Conservation (phyloP, 2,797 vertebrate species). For the Remorina albescens region DNA sequence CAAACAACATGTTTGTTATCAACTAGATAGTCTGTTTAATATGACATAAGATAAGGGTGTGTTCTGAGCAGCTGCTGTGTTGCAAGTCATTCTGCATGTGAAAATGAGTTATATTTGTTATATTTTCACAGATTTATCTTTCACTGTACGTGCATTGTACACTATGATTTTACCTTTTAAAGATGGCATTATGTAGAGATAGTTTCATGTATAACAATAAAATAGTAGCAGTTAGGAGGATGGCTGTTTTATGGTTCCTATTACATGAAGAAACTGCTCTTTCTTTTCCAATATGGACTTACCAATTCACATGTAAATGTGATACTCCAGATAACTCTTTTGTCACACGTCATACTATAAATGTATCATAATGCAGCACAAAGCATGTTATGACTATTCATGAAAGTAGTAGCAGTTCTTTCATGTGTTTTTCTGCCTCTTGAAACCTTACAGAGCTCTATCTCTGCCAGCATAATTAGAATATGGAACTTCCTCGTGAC, state of each 20-base stretch:
- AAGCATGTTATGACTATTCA: slow-evolving; percentile 53
- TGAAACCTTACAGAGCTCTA: slow-evolving; percentile 31
- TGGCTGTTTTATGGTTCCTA: too few species aligned
- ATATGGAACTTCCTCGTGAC: slow-evolving; percentile 51
- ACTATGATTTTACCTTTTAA: not conserved
- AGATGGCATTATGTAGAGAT: slow-evolving; percentile 5
- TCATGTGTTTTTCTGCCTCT: slow-evolving; percentile 23
- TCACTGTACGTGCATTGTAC: not conserved
- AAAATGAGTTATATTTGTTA: slow-evolving; percentile 23
- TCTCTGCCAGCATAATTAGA: slow-evolving; percentile 60
- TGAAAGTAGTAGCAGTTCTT: slow-evolving; percentile 32
- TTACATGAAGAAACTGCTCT: slow-evolving; percentile 28
- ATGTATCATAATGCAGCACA: slow-evolving; percentile 37
- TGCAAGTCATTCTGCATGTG: slow-evolving; percentile 13
- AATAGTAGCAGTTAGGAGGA: not conserved
- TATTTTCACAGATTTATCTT: slow-evolving; percentile 12
- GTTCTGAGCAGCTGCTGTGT: slow-evolving; percentile 10
- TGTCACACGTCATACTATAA: slow-evolving; percentile 52
- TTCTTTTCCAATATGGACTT: slow-evolving; percentile 58
- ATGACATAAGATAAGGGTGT: slow-evolving; percentile 6
- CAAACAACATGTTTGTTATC: slow-evolving; percentile 2
- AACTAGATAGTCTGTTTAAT: slow-evolving; percentile 21
- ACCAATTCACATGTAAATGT: slow-evolving; percentile 65
- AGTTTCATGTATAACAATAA: not conserved
- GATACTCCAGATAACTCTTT: slow-evolving; percentile 45